phyloP scores from a whole-genome alignment of 2,113 vertebrate genomes.

The Psammodynastes pulverulentus region DNA sequence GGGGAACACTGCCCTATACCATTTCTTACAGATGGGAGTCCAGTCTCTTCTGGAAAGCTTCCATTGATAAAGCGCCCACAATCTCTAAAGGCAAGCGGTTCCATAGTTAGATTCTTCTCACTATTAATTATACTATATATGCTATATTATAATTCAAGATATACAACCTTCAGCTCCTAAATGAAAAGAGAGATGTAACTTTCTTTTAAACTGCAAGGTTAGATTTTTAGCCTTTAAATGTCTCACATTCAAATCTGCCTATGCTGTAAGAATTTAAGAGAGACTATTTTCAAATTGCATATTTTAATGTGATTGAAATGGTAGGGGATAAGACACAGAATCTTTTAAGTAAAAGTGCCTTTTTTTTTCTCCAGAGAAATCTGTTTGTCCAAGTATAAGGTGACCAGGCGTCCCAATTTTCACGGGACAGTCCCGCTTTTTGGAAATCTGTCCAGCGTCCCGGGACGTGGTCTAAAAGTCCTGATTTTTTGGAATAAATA shows the following conservation, averaged over 20 bases:
- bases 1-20: too few species aligned
- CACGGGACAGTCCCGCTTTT: too few species aligned
- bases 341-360: neutral
- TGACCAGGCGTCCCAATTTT: too few species aligned
- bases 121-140: too few species aligned
- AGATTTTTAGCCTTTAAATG: neutral
- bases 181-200: neutral
- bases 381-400: neutral
- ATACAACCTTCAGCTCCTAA: neutral
- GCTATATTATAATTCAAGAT: neutral
- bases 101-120: too few species aligned
- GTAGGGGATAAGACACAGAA: neutral
- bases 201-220: neutral
- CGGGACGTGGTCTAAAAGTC: too few species aligned
- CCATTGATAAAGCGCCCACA: too few species aligned
- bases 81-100: too few species aligned
- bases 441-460: too few species aligned
- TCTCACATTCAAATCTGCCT: neutral
- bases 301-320: neutral
- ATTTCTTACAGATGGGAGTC: too few species aligned
- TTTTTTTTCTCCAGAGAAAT: neutral
- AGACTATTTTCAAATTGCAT: neutral
- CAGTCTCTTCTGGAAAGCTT: too few species aligned
- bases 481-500: too few species aligned
- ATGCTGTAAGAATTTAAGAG: neutral